These are phyloP conservation scores for Papilio protenor DNA, from an alignment of 2,888 invertebrate genomes.

Conservation along the genomic window DNA sequence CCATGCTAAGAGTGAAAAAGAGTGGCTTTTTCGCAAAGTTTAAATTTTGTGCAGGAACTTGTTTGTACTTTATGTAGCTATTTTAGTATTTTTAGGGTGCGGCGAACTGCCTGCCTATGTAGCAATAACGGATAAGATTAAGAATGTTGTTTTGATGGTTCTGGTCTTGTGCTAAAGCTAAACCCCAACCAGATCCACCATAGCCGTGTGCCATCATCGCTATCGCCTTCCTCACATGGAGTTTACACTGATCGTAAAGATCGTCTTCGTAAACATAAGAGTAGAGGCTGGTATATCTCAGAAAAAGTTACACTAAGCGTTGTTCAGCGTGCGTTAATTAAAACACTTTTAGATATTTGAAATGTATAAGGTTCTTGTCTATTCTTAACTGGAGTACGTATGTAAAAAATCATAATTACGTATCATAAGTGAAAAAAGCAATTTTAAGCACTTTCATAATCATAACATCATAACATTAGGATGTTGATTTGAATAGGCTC, in stretches of 20 bases:
- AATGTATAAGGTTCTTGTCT: background rate
- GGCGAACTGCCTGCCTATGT: background rate
- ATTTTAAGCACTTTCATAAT: background rate
- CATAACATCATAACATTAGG: background rate
- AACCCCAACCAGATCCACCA: background rate
- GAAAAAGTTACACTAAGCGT: background rate
- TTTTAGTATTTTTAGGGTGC: slow-evolving; percentile 8
- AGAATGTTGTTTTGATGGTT: background rate
- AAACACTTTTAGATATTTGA: background rate
- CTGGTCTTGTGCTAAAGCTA: background rate
- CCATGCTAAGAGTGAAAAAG: background rate
- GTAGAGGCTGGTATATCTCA: background rate
- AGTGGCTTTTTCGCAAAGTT: background rate
- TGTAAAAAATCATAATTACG: background rate
- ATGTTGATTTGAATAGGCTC: too few relatives aligned
- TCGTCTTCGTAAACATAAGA: background rate
- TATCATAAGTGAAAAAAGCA: background rate
- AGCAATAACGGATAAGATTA: background rate
- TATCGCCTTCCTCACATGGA: background rate
- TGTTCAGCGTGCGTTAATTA: background rate
- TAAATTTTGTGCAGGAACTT: background rate
- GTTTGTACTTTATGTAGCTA: background rate
- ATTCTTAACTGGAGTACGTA: background rate
- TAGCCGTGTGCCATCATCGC: too few relatives aligned
- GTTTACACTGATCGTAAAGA: background rate